These are phyloP conservation scores for Takifugu ocellatus DNA, from an alignment of 2,797 vertebrate genomes.

Conservation along the genomic window DNA sequence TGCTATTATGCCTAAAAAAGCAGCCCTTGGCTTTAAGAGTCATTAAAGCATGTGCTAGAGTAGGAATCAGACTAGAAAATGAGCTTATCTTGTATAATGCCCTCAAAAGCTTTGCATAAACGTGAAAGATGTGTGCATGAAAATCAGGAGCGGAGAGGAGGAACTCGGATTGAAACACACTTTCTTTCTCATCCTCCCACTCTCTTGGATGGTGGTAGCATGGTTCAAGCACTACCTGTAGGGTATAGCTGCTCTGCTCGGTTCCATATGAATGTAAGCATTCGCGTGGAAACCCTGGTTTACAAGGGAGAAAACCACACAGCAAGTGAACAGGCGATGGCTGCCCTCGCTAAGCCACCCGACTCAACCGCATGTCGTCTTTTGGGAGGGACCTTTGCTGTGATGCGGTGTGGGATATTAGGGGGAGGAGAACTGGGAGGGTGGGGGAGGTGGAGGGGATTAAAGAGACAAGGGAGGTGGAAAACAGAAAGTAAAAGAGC, in stretches of 20 bases:
- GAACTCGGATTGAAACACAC: conserved; percentile 67
- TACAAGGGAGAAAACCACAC: conserved; percentile 57
- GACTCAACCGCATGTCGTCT: conserved; percentile 45
- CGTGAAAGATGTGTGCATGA: conserved; percentile 70
- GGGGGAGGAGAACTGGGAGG: conserved; percentile 64
- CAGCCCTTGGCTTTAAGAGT: conserved; percentile 73
- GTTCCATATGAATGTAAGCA: conserved; percentile 44
- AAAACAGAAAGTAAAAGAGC: conserved; percentile 72
- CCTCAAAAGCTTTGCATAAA: conserved; percentile 81
- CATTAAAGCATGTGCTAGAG: conserved; percentile 77
- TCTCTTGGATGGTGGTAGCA: conserved; percentile 68
- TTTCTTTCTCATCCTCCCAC: conserved; percentile 77
- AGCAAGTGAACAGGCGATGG: conserved; percentile 58
- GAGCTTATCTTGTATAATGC: conserved; percentile 81
- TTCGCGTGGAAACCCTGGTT: conserved; percentile 53
- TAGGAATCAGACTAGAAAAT: conserved; percentile 80
- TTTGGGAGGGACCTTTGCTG: conserved; percentile 55
- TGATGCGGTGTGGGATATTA: conserved; percentile 66
- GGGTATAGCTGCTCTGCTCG: conserved; percentile 66
- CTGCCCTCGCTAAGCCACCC: conserved; percentile 62
- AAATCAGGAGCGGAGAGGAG: conserved; percentile 67
- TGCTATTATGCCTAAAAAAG: conserved; percentile 71
- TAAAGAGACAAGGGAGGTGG: conserved; percentile 69
- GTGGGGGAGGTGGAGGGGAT: conserved; percentile 67
- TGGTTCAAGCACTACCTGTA: conserved; percentile 75